These are phyloP conservation scores for Drosophila seclusa DNA, from an alignment of 2,888 invertebrate species.

Conservation along the genomic window DNA sequence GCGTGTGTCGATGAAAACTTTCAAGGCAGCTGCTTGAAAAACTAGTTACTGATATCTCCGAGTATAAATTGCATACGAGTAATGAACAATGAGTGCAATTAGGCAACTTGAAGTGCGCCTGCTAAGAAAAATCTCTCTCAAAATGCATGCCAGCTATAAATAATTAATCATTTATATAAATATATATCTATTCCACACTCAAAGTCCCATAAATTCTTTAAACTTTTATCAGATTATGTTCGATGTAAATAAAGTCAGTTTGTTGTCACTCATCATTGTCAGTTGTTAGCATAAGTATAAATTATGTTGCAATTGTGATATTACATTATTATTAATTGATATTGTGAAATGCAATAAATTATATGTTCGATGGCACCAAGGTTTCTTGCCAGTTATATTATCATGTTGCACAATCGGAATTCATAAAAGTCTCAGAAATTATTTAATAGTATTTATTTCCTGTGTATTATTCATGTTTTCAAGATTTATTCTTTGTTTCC, in stretches of 20 bases:
- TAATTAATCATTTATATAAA: background rate
- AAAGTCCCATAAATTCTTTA: background rate
- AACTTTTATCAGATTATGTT: background rate
- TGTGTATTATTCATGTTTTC: background rate
- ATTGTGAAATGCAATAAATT: background rate
- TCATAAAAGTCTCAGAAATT: background rate
- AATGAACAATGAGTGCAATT: background rate
- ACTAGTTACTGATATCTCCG: constrained; percentile 18
- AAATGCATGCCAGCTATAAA: background rate
- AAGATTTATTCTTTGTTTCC: background rate
- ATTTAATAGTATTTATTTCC: background rate
- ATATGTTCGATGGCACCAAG: background rate
- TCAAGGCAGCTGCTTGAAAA: constrained; percentile 33
- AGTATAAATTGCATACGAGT: background rate
- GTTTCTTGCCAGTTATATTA: background rate
- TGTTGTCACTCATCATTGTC: constrained; percentile 14
- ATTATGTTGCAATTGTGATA: constrained; percentile 1
- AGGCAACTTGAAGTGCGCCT: background rate
- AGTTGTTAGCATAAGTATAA: background rate
- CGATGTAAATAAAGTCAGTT: background rate
- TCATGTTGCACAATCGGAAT: background rate
- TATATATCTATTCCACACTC: background rate
- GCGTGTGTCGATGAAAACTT: constrained; percentile 13
- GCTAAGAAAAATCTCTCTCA: background rate
- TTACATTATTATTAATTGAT: constrained; percentile 1